Evolutionary conservation across 2,888 invertebrate genomes (phyloP).

Genomic region (Portevinia maculata): DNA sequence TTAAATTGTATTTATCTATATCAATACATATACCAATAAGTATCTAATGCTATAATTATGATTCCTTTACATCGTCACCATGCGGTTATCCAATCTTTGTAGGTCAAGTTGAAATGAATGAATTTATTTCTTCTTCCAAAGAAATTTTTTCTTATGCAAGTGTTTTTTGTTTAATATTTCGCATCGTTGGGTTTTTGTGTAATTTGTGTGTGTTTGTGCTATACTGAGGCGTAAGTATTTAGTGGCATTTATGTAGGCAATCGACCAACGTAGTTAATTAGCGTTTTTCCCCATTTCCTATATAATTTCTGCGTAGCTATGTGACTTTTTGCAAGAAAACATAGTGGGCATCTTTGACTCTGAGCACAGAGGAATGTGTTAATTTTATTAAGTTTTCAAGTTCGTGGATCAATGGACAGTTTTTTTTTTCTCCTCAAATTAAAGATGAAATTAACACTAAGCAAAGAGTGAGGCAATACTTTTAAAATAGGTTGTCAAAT

Average conservation of each 20-base stretch:
- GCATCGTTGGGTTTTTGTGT: slow-evolving; percentile 12
- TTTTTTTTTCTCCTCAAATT: not conserved
- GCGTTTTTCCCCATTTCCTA: not conserved
- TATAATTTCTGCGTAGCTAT: slow-evolving; percentile 20
- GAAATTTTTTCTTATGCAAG: slow-evolving; percentile 25
- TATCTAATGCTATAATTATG: not conserved
- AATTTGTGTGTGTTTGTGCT: slow-evolving; percentile 12
- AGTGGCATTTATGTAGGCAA: slow-evolving; percentile 11
- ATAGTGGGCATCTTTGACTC: slow-evolving; percentile 18
- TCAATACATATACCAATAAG: not conserved
- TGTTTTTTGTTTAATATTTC: not conserved
- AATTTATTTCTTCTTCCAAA: slow-evolving; percentile 1
- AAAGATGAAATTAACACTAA: slow-evolving; percentile 23
- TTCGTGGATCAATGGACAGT: slow-evolving; percentile 44
- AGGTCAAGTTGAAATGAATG: slow-evolving; percentile 54
- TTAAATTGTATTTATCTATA: not conserved
- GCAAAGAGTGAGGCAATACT: not conserved
- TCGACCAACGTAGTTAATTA: slow-evolving; percentile 42
- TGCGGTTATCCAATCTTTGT: slow-evolving; percentile 11
- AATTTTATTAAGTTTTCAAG: slow-evolving; percentile 47
- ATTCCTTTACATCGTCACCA: not conserved
- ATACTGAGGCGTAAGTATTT: not conserved
- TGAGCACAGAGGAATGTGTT: slow-evolving; percentile 22
- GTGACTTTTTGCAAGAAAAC: slow-evolving; percentile 17
- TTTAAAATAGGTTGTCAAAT: not conserved